Evolutionary conservation across 2,797 vertebrate species (phyloP), one percentile per base, ranked within the genome.

Genomic region (Myioborus melanocephalus): DNA sequence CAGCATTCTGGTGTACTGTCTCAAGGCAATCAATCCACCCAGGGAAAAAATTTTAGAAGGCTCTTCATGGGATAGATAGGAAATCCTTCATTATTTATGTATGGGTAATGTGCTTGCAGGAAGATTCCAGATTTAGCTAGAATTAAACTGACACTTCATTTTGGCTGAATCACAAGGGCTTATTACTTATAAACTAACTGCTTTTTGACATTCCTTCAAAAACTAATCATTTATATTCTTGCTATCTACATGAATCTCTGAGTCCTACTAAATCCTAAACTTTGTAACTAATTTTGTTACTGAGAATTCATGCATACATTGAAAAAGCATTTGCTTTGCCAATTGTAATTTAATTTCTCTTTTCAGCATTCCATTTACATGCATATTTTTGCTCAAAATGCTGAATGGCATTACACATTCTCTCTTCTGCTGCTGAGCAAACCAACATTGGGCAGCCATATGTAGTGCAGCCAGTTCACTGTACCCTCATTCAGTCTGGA

Each of bases 81-180:
- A 85, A 92, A 77, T 53, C 8, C 43, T 80, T 89, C 49, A 43
- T 81, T 86, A 61, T 5, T 86, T 75, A 64, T 8, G 53, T n/a
- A 53, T 50, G 43, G 49, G 11, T 47, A 80, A 53, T 20, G 60
- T 52, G 32, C n/a, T 76, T 70, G 41, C 1, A 4, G 39, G 23
- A 61, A 59, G 8, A 28, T 63, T 77, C 57, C 35, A 56, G 30
- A 57, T 77, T 80, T 70, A 64, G 78, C 32, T 59, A 34, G 52
- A 89, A 87, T 91, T 73, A 83, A 89, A 70, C 9, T 34, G 39
- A 87, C 26, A 43, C 68, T 89, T 92, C 15, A 57, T 81, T 83
- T 94, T 37, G 64, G 26, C 41, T 85, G 49, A 92, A 37, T 14
- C 15, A 28, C 24, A 53, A 59, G 43, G 14, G 14, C 7, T 87